Conservation (phyloP, 2,888 invertebrate genomes). For the Nomada hirtipes region DNA sequence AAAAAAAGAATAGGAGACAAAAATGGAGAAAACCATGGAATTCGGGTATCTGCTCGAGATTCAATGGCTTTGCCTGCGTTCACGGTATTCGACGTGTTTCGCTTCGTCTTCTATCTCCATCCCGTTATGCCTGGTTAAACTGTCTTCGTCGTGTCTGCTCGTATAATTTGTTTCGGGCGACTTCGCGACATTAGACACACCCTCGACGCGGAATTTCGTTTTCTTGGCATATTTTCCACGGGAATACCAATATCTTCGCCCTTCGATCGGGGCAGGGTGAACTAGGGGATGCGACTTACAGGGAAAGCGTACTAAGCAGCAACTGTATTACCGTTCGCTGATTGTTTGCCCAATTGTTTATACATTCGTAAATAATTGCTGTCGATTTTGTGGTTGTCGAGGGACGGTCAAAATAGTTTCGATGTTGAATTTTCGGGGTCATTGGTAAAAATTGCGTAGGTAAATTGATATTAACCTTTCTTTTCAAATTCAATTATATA, state of each 20-base stretch:
- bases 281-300: conserved; percentile 11
- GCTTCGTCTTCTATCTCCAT: neutral
- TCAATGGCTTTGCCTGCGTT: conserved; percentile 35
- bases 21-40: conserved; percentile 20
- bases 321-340: neutral
- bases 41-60: conserved; percentile 53
- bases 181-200: conserved; percentile 65
- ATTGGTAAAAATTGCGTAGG: too few relatives aligned
- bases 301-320: conserved; percentile 15
- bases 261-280: conserved; percentile 11
- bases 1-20: too few relatives aligned
- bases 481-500: too few relatives aligned
- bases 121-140: neutral
- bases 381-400: neutral
- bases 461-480: too few relatives aligned
- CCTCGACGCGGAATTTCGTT: conserved; percentile 56
- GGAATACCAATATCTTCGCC: conserved; percentile 65
- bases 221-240: conserved; percentile 53
- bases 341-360: neutral
- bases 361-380: neutral
- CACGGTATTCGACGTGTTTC: conserved; percentile 11
- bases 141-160: neutral
- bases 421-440: too few relatives aligned
- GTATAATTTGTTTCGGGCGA: conserved; percentile 67
- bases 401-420: too few relatives aligned